Base-by-base conservation (phyloP, 35 echinoderm and acorn worm genomes). In the Apostichopus japonicus region DNA sequence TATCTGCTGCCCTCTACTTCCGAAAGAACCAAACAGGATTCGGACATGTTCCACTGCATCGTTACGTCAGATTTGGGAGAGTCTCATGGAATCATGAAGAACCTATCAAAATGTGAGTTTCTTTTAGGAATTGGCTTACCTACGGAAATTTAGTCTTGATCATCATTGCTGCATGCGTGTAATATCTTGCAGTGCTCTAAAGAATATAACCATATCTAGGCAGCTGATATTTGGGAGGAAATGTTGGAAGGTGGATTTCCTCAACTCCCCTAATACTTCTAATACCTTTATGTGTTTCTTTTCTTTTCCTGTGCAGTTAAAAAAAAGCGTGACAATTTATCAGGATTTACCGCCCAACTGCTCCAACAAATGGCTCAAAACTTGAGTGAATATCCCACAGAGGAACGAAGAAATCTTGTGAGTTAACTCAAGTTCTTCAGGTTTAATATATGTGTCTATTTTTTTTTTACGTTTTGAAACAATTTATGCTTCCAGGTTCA, bases 1-100 rank as follows among this genome's bases (percentile, higher is more conserved):
- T 94, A 94, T 83, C 79, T 94, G 77, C 87, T 90, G 53, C 88
- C 87, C 62, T 80, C 88, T 55, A 57, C 77, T 17, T 7, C 51
- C 6, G 72, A 93, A 65, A 77, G 67, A 71, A 13, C 82, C 19
- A 25, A 55, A 23, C 22, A 73, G 56, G 92, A 86, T 22, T 24
- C 23, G 65, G 79, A 63, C 15, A 77, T 87, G 21, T 70, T 86
- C 54, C 57, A 86, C 6, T 33, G 77, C 67, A 93, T 93, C 23
- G 79, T 82, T 71, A 77, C 77, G 17, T 90, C 93, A 19, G 33
- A 78, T 23, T 58, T 94, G 67, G 88, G 56, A 73, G 23, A 19
- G 51, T 56, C 79, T 6, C 79, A 91, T 91, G 33, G 33, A 19
- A 67, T 94, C 6, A 55, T 94, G 77, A 86, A 14, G 55, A 52